Conservation (phyloP, 2,113 vertebrate genomes). For the Halichoeres trimaculatus region DNA sequence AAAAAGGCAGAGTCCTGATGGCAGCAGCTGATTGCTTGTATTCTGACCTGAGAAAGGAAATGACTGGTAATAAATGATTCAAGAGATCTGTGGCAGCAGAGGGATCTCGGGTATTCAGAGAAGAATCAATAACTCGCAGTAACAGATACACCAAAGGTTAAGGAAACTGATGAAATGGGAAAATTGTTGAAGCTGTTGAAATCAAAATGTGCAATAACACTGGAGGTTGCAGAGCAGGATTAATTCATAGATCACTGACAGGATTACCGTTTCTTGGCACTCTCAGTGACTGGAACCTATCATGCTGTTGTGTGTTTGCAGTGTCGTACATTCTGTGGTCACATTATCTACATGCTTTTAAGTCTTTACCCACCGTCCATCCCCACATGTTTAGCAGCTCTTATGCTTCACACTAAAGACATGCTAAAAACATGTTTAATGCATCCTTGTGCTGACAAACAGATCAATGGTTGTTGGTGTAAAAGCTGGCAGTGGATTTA, state of each 20-base stretch:
- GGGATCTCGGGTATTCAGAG: constrained; percentile 11
- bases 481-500: too few relatives aligned
- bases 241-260: too few relatives aligned
- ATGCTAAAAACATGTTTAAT: neutral
- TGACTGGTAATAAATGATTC: constrained; percentile 52
- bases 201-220: neutral
- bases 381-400: neutral
- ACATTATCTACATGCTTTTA: neutral
- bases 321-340: neutral
- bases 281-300: too few relatives aligned
- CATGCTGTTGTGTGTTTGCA: neutral
- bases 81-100: constrained; percentile 22
- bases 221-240: neutral
- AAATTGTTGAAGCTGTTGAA: neutral
- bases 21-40: neutral
- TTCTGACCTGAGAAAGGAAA: constrained; percentile 23
- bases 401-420: neutral
- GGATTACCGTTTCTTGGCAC: too few relatives aligned
- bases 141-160: constrained; percentile 14
- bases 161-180: neutral
- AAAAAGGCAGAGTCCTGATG: neutral
- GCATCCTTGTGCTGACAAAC: too few relatives aligned
- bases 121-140: constrained; percentile 38
- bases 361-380: neutral
- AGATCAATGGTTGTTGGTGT: too few relatives aligned